Conservation (phyloP, 2,888 invertebrate species). For the Drosophila aldrichi region DNA sequence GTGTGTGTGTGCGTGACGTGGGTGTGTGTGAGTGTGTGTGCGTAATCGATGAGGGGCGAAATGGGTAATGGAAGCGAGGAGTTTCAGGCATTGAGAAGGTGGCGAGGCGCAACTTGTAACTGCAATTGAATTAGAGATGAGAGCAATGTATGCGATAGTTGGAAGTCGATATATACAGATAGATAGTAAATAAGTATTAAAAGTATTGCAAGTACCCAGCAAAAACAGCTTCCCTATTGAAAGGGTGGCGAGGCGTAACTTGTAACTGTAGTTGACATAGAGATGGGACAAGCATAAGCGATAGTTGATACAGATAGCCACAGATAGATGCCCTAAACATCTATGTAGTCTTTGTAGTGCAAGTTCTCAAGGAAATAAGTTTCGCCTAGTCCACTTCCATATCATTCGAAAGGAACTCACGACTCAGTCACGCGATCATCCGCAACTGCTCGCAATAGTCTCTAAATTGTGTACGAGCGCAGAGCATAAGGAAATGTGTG, state of each 20-base stretch:
- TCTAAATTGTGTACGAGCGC: constrained; percentile 26
- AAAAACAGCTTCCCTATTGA: too few relatives aligned
- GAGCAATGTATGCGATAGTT: neutral
- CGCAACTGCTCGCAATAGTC: constrained; percentile 21
- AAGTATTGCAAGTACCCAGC: too few relatives aligned
- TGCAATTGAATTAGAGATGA: constrained; percentile 32
- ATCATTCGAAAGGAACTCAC: neutral
- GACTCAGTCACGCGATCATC: constrained; percentile 31
- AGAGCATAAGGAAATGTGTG: constrained; percentile 55
- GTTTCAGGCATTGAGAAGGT: constrained; percentile 35
- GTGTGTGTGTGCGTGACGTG: constrained; percentile 10
- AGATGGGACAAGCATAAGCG: too few relatives aligned
- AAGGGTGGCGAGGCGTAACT: too few relatives aligned
- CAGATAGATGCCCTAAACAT: neutral
- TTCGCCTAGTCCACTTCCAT: neutral
- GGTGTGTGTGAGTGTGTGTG: constrained; percentile 18
- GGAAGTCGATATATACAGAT: neutral
- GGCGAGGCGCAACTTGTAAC: constrained; percentile 39
- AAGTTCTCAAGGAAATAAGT: neutral
- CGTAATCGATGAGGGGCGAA: constrained; percentile 62
- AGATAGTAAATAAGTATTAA: too few relatives aligned
- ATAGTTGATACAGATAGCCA: too few relatives aligned
- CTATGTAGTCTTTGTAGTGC: neutral
- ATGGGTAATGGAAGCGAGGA: constrained; percentile 40
- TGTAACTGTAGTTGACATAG: too few relatives aligned